Base-by-base conservation (phyloP, 2,113 vertebrate genomes). In the Maccullochella peelii region DNA sequence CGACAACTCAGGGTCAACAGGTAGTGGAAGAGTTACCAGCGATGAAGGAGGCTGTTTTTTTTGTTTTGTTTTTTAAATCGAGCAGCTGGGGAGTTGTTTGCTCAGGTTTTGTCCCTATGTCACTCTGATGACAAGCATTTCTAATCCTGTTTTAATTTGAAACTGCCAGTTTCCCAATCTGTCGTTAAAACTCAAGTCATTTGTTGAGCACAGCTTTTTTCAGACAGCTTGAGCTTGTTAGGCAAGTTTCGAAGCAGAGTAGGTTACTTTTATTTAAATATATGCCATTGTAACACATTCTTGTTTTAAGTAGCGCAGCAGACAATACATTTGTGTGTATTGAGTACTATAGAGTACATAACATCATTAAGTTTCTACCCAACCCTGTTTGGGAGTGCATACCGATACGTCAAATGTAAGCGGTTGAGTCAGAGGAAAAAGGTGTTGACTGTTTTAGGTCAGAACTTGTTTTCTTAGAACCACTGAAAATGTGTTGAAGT, bases 391-490 rank as follows among this genome's bases (percentile, higher is more conserved):
- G 54, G 81, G 73, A 74, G 33, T 73, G 69, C 33, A 76, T 74
- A 77, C 63, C 33, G 2, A 77, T 81, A 74, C 27, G 9, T 77
- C 73, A 77, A 73, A 74, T 58, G 38, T 27, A 55, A 77, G 67
- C 7, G 14, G 74, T 36, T 91, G 81, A 89, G 83, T 94, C 86
- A 90, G 70, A 86, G 54, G 63, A 54, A 87, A 83, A 89, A 86
- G 63, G 71, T 86, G 88, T 81, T 42, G 84, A 84, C 74, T 82
- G 65, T 84, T 92, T 86, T 67, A 58, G 82, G 80, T 86, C 57
- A 27, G 52, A 75, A 67, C 80, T 72, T 77, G 73, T 88, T 89
- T 84, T 80, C 59, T 57, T 74, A 65, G 57, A 62, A 78, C 67
- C n/a, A 40, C 47, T 30, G 63, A 76, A 72, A 38, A 77, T 14